Evolutionary conservation across 2,797 vertebrate species (phyloP).

Genomic region (Malurus splendens): DNA sequence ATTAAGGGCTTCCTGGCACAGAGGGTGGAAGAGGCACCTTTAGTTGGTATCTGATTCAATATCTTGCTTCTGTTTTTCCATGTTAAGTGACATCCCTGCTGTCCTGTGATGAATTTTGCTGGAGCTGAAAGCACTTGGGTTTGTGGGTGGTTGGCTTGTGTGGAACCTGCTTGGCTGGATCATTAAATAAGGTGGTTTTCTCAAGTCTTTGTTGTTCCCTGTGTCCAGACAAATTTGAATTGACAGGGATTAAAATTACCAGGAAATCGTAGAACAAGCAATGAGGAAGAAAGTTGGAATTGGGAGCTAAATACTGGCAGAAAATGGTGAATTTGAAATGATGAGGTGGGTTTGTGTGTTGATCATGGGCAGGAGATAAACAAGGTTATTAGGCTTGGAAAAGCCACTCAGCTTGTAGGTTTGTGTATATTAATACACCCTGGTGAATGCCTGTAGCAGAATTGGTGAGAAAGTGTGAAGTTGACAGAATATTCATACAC

Average conservation of each 20-base stretch:
- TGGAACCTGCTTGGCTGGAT: conserved; percentile 12
- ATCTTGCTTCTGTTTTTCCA: neutral
- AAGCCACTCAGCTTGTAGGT: neutral
- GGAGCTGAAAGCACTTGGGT: neutral
- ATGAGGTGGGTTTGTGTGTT: neutral
- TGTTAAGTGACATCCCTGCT: neutral
- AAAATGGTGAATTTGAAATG: neutral
- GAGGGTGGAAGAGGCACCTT: neutral
- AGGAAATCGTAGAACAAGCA: neutral
- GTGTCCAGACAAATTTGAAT: neutral
- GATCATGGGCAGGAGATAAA: neutral
- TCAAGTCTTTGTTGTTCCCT: neutral
- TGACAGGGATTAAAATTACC: neutral
- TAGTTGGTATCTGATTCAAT: neutral
- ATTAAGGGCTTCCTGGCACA: neutral
- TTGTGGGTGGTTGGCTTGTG: neutral
- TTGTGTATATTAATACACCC: neutral
- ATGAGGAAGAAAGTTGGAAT: neutral
- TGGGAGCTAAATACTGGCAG: neutral
- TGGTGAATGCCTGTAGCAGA: neutral
- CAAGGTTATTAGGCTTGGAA: neutral
- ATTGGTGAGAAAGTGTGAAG: neutral
- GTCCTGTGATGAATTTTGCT: neutral
- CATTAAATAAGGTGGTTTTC: neutral
- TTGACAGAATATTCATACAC: neutral